These are phyloP conservation scores for Cephus pygmeus DNA, from an alignment of 2,888 invertebrate species.

Conservation along the genomic window DNA sequence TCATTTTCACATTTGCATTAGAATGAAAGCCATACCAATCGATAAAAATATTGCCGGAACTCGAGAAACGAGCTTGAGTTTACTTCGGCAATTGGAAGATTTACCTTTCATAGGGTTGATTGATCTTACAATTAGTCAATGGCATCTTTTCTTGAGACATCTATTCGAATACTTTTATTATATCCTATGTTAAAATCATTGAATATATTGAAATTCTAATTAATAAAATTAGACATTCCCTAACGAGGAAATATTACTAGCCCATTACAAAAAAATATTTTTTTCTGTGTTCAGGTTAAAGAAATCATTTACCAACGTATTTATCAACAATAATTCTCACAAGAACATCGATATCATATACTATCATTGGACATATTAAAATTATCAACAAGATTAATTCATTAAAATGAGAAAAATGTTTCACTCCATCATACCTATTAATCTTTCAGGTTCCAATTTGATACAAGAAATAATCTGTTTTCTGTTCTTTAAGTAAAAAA, in stretches of 20 bases:
- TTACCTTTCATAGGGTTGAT: not conserved
- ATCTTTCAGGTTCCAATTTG: not conserved
- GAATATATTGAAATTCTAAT: not conserved
- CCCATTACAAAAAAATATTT: no score
- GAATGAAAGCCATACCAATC: conserved; percentile 20
- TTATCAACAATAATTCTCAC: not conserved
- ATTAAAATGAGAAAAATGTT: not conserved
- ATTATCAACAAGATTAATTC: not conserved
- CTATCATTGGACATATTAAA: not conserved
- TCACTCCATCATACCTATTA: not conserved
- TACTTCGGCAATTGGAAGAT: not conserved
- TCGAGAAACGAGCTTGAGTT: not conserved
- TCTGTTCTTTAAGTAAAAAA: not conserved
- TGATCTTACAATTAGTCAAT: not conserved
- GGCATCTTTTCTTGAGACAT: not conserved
- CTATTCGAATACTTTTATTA: not conserved
- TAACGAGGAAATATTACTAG: no score
- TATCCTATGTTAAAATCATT: not conserved
- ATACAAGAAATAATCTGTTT: not conserved
- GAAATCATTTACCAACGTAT: not conserved
- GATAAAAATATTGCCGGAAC: conserved; percentile 26
- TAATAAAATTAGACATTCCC: no score
- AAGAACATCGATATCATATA: not conserved
- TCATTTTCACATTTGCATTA: conserved; percentile 30
- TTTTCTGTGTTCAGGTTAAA: not conserved